Base-by-base conservation (phyloP, 2,797 vertebrate genomes). In the Molossus molossus region DNA sequence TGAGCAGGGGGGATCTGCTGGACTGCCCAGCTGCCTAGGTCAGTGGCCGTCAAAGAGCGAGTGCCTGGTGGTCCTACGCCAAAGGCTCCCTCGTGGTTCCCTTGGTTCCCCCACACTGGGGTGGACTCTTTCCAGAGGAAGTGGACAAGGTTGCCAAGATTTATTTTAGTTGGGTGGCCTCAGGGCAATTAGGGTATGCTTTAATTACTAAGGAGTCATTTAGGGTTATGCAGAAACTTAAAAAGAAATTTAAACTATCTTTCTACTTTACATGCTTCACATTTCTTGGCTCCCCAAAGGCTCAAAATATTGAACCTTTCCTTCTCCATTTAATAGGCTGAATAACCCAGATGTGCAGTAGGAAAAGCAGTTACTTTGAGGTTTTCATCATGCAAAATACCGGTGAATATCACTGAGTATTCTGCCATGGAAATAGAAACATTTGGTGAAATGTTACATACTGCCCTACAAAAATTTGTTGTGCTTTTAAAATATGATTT, bases 171-270 rank as follows among this genome's bases (percentile, higher is more conserved):
- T 67, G n/a, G 17, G 72, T n/a, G 20, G 29, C 25, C 76, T 94
- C 75, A 67, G 64, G 82, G 37, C 25, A 95, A 89, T 64, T 94
- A 62, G 27, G 25, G 40, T 67, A 69, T 50, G 0, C 23, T 82
- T 96, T 79, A 89, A 75, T 70, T 82, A 85, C 48, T 48, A 50
- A 95, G 57, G 12, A 95, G 23, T 8, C 67, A 27, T 45, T 90
- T 50, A 95, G 29, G 77, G 70, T 90, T 79, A 88, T 93, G 50
- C 20, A 76, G n/a, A 73, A 69, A 83, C 64, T 94, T 89, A 25
- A 64, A 81, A 67, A 58, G 57, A 88, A 90, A 82, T 1, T 40
- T 82, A 45, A 88, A 17, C 17, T 73, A 37, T 60, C 57, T 93
- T 75, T 89, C 72, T 81, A 27, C 14, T 95, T 88, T 57, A 37